Base-by-base conservation (phyloP, 2,113 vertebrate species). In the Apteryx mantelli region DNA sequence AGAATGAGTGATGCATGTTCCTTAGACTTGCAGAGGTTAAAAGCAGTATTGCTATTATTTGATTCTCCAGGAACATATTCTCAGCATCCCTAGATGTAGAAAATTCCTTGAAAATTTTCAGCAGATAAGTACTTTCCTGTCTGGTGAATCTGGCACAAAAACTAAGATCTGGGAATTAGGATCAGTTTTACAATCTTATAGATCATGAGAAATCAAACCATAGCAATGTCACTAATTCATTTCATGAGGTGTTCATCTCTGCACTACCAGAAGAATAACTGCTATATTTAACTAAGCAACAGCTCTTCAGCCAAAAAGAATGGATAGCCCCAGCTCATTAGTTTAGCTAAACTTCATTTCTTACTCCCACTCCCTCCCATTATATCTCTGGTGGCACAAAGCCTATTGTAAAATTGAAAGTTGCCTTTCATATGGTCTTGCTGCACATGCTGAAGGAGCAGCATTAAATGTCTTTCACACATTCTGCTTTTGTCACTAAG, bases 131-230 rank as follows among this genome's bases (percentile, higher is more conserved):
- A 93, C 91, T 94, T 97, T 97, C 82, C 91, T 93, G 84, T 95
- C 91, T 96, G 77, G 52, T 92, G 83, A 86, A 84, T 96, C 91
- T 96, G 97, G 93, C 93, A 91, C 20, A 68, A 79, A 93, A 91
- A 61, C 36, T 26, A 85, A 70, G 91, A 95, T 95, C 76, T 95
- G 94, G 96, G 93, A 97, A 93, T 94, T 95, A 95, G 79, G 50
- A 95, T 94, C 64, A 74, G 79, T 88, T 97, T 97, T 95, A 90
- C 93, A 96, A 95, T 93, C 97, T 91, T 95, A 95, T 76, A 95
- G 94, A 95, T 95, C 89, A 94, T 93, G 94, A 95, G 90, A 97
- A 97, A 95, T 91, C 91, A 96, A 97, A 96, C 84, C 64, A 94
- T 76, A 95, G 61, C 92, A 96, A 96, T 96, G 88, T 94, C 88